Percentiles rank a stretch among this genome's conserved stretches.
These are phyloP conservation scores for Xestia xanthographa DNA, from an alignment of 2,888 invertebrate genomes.

Conservation along the genomic window DNA sequence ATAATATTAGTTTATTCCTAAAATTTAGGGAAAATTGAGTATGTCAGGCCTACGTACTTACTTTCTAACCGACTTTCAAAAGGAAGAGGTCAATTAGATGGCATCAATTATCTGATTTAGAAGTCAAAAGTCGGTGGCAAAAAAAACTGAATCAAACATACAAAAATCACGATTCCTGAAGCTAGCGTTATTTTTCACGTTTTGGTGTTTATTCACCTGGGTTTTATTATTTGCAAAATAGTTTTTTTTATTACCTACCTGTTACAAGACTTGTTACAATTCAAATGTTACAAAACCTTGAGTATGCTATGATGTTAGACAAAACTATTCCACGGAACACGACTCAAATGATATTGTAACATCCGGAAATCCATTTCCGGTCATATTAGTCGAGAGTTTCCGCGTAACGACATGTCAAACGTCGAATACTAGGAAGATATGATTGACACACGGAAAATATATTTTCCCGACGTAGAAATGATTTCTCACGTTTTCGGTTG, in stretches of 20 bases:
- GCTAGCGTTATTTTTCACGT: too few species aligned
- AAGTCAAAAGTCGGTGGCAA: too few species aligned
- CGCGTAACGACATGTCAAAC: conserved; percentile 34
- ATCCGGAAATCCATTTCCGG: conserved; percentile 19
- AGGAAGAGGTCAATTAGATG: too few species aligned
- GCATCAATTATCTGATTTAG: too few species aligned
- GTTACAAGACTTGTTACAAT: background rate
- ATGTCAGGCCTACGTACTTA: too few species aligned
- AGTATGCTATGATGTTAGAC: background rate
- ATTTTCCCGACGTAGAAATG: conserved; percentile 12
- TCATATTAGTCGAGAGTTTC: conserved; percentile 10
- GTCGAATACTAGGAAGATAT: conserved; percentile 11
- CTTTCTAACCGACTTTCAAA: too few species aligned
- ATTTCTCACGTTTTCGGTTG: background rate
- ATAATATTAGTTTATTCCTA: too few species aligned
- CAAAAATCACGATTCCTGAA: too few species aligned
- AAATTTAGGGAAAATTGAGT: too few species aligned
- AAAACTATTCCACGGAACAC: background rate
- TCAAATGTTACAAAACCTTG: background rate
- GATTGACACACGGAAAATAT: conserved; percentile 30
- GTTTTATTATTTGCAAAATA: too few species aligned
- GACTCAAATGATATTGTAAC: conserved; percentile 19
- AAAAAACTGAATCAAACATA: too few species aligned
- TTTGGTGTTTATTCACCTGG: too few species aligned
- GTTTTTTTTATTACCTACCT: background rate